A percentile compares a stretch with the other conserved stretches of the same genome.
Evolutionary conservation across 53 echinoderm and acorn worm genomes (phyloP).

Genomic region (Holothuria leucospilota): DNA sequence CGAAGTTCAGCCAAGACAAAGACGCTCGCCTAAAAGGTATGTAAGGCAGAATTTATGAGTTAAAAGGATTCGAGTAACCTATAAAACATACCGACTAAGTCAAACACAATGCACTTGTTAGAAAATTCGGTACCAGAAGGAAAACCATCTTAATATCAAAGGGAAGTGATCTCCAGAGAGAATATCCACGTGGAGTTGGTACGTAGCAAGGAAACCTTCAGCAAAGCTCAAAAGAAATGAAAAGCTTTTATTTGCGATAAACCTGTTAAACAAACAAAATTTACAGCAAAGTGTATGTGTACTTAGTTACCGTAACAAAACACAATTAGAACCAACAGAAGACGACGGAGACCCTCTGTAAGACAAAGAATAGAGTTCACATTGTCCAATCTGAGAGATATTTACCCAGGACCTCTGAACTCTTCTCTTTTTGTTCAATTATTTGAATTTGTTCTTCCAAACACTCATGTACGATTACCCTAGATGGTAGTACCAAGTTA

Average conservation of each 20-base stretch:
- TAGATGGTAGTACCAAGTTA: neutral
- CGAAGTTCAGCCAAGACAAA: too few relatives aligned
- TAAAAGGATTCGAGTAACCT: too few relatives aligned
- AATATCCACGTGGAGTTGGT: neutral
- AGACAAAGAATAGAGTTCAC: neutral
- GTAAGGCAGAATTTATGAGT: too few relatives aligned
- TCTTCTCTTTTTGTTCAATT: neutral
- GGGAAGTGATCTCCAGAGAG: too few relatives aligned
- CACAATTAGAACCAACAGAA: neutral
- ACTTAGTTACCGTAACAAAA: conserved; percentile 10
- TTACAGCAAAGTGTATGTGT: neutral
- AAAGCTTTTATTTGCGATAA: neutral
- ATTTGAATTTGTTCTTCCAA: neutral
- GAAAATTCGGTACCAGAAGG: too few relatives aligned
- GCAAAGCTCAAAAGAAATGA: neutral
- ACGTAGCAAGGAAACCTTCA: neutral
- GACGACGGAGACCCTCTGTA: neutral
- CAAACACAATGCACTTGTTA: too few relatives aligned
- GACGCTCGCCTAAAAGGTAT: too few relatives aligned
- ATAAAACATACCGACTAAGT: too few relatives aligned
- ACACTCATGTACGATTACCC: neutral
- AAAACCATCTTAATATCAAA: too few relatives aligned
- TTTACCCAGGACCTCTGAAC: neutral
- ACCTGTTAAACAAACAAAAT: neutral
- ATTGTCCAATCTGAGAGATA: neutral